Evolutionary conservation across 2,113 vertebrate genomes (phyloP).

Genomic region (Bungarus multicinctus): DNA sequence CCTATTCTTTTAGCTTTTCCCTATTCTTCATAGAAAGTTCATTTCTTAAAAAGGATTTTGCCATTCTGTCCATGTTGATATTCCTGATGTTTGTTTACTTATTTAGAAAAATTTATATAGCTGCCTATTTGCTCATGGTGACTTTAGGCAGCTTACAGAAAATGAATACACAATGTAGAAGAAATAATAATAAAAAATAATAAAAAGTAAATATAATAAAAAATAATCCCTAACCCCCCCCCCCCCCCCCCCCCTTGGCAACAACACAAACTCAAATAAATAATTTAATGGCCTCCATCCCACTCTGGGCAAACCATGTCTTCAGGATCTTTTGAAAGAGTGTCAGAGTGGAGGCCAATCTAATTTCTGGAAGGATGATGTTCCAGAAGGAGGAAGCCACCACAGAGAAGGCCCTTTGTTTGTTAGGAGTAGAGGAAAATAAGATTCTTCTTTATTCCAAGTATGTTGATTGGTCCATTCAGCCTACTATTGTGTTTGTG

Average conservation of each 20-base stretch:
- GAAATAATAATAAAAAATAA: neutral
- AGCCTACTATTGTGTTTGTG: neutral
- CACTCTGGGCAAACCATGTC: neutral
- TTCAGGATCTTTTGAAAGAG: neutral
- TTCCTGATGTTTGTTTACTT: neutral
- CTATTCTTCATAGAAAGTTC: neutral
- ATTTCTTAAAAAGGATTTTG: neutral
- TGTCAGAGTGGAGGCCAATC: neutral
- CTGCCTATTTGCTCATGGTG: neutral
- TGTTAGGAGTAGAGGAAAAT: neutral
- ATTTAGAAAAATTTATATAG: neutral
- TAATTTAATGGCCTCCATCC: neutral
- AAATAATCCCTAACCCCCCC: too few species aligned
- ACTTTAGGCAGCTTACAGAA: neutral
- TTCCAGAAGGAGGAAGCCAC: neutral
- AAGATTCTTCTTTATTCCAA: neutral
- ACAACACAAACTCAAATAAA: too few species aligned
- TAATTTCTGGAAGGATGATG: neutral
- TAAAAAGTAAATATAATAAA: too few species aligned
- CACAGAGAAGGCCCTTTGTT: neutral
- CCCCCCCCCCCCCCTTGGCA: too few species aligned
- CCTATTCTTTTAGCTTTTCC: neutral
- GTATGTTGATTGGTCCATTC: neutral
- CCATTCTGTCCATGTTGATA: neutral
- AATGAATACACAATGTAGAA: neutral